Base-by-base conservation (phyloP, 2,797 vertebrate genomes). In the Hippopotamyrus pictus region DNA sequence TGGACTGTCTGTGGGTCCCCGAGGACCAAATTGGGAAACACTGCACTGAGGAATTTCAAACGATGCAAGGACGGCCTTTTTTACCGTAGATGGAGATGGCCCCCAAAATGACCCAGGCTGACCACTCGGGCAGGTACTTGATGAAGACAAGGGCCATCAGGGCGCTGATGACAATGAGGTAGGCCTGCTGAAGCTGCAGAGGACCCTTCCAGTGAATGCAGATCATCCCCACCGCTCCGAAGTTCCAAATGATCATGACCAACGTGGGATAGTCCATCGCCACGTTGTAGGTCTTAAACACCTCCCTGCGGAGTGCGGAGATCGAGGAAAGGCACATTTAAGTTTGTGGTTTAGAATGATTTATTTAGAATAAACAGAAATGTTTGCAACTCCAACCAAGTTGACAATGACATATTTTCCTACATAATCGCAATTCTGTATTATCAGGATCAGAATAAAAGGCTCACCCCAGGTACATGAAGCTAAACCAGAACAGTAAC, bases 151-250 rank as follows among this genome's bases (percentile, higher is more conserved):
- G 94, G 79, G 98, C 98, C 98, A 99, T 99, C 90, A 99, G 97
- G 3, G 98, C 98, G 2, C 97, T 98, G 95, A 99, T 98, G 95
- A 97, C 94, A 92, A 99, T 99, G 84, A 99, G 97, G 94, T 99
- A 99, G 1, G 97, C 97, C 94, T 99, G 98, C 93, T 99, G 98
- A 89, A 99, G 96, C 91, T 96, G 94, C 41, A 99, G 94, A 0
- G 98, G 98, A 0, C 98, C 98, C 92, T 98, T 99, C 98, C 98
- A 99, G 92, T 99, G 98, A 92, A 99, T 98, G 89, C 98, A 98
- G 90, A 99, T 95, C 98, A 99, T 99, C 88, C 98, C 98, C 90
- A 99, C 98, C 0, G 97, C 97, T 59, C 98, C 98, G 2, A 99
- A 99, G 95, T 99, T 99, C 98, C 98, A 99, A 93, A 99, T 97